A percentile compares a stretch with the other conserved stretches of the same genome.
These are phyloP conservation scores for Furcifer pardalis DNA, from an alignment of 2,797 vertebrate genomes.

Conservation along the genomic window DNA sequence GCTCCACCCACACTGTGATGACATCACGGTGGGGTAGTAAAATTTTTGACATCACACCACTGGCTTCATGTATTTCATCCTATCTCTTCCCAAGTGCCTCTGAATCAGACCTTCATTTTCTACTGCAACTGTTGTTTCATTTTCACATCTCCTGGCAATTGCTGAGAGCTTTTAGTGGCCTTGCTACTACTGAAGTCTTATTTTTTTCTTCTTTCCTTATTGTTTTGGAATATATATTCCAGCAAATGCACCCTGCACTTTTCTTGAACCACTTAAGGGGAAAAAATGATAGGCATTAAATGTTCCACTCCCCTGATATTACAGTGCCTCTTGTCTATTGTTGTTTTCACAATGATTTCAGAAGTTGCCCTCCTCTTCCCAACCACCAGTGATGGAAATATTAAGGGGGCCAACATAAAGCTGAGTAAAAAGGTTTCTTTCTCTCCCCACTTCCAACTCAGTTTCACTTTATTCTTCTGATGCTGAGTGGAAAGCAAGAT, in stretches of 20 bases:
- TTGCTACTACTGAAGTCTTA: neutral
- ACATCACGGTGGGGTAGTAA: too few relatives aligned
- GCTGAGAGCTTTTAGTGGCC: neutral
- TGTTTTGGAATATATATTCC: neutral
- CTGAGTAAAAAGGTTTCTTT: neutral
- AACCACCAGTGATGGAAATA: neutral
- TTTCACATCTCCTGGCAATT: slow-evolving; percentile 13
- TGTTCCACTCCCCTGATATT: slow-evolving; percentile 1
- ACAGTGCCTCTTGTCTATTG: neutral
- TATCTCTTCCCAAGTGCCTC: neutral
- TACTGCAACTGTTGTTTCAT: neutral
- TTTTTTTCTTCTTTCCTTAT: neutral
- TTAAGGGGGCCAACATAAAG: neutral
- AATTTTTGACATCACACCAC: too few relatives aligned
- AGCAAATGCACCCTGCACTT: neutral
- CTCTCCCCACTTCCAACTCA: neutral
- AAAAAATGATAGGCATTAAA: slow-evolving; percentile 8
- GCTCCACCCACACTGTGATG: too few relatives aligned
- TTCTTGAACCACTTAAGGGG: neutral
- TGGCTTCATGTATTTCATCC: neutral
- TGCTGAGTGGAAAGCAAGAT: neutral
- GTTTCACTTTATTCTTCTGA: neutral
- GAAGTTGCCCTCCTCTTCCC: neutral
- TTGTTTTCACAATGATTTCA: neutral
- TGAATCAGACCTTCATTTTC: slow-evolving; percentile 14